Evolutionary conservation across 2,113 vertebrate species (phyloP).

Genomic region (Pygoscelis adeliae): DNA sequence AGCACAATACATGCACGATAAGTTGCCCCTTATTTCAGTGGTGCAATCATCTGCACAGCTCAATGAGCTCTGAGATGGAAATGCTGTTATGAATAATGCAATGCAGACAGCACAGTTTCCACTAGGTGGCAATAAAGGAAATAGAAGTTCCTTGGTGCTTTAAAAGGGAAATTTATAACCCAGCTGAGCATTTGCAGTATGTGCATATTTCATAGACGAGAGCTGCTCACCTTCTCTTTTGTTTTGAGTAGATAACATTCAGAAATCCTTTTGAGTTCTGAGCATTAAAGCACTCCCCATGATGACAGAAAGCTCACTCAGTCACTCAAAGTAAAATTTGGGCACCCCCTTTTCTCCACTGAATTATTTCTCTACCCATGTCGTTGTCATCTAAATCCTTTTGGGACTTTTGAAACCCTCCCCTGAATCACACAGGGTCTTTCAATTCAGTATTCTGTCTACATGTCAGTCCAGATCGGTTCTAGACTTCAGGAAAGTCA

Average conservation of each 20-base stretch:
- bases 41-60: neutral
- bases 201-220: neutral
- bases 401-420: neutral
- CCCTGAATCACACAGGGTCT: neutral
- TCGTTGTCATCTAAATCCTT: neutral
- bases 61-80: neutral
- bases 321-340: neutral
- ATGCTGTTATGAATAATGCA: neutral
- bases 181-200: neutral
- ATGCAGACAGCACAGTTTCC: neutral
- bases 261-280: neutral
- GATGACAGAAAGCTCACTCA: neutral
- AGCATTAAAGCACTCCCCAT: neutral
- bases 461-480: neutral
- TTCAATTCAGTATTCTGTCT: neutral
- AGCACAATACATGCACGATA: neutral
- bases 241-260: neutral
- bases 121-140: constrained; percentile 72
- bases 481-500: neutral
- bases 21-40: neutral
- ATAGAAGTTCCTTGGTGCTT: neutral
- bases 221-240: neutral
- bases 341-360: neutral
- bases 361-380: neutral
- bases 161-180: neutral